These are phyloP conservation scores for Xerus inauris DNA, from an alignment of 2,113 vertebrate species.

Conservation along the genomic window DNA sequence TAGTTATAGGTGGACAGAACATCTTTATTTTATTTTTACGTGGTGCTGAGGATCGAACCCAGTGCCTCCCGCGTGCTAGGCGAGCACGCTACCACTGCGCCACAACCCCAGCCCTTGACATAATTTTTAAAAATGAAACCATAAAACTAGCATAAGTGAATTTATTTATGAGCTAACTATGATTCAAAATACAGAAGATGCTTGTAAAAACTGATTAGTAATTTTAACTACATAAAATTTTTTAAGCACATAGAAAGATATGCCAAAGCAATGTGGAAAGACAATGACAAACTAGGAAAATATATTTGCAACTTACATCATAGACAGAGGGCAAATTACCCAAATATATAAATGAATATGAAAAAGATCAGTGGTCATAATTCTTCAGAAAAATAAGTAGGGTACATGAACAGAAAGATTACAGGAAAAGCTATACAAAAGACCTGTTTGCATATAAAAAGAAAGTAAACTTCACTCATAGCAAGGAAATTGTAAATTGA, in stretches of 20 bases:
- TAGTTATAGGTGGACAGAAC: no score
- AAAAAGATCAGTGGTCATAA: neutral
- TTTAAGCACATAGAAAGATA: neutral
- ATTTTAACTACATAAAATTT: slow-evolving; percentile 10
- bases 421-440: neutral
- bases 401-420: neutral
- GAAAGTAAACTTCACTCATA: slow-evolving; percentile 7
- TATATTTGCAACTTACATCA: neutral
- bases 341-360: neutral
- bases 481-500: slow-evolving; percentile 22
- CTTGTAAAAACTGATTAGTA: neutral
- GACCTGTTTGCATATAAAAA: neutral
- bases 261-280: neutral
- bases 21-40: no score
- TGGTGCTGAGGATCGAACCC: no score
- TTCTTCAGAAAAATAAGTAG: slow-evolving; percentile 25
- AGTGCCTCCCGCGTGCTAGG: no score
- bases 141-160: neutral
- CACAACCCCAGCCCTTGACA: no score
- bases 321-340: neutral
- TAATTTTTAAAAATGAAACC: no score
- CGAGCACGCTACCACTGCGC: no score
- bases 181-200: neutral
- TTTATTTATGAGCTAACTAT: neutral
- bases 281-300: neutral